These are phyloP conservation scores for Empis livida DNA, from an alignment of 2,888 invertebrate species.

Conservation along the genomic window DNA sequence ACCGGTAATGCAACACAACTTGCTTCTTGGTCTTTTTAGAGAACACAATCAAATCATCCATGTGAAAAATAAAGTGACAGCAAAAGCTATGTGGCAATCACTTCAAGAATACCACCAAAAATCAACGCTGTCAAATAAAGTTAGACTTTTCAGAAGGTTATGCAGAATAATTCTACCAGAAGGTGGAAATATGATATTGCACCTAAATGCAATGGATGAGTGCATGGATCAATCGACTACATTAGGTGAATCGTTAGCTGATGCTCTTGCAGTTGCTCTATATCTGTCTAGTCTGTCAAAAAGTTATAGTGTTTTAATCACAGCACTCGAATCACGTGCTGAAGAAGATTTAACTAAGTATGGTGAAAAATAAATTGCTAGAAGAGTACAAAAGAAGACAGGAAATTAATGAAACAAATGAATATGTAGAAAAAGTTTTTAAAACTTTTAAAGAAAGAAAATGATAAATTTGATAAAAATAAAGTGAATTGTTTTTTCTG, in stretches of 20 bases:
- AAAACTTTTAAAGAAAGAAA: background rate
- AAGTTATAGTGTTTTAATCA: conserved; percentile 2
- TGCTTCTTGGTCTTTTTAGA: background rate
- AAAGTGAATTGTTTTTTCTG: conserved; percentile 5
- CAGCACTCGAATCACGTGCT: conserved; percentile 1
- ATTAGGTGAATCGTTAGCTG: background rate
- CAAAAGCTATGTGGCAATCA: background rate
- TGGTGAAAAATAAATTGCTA: conserved; percentile 9
- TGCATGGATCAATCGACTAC: background rate
- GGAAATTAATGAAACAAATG: conserved; percentile 2
- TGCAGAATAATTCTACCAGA: background rate
- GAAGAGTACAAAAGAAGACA: conserved; percentile 7
- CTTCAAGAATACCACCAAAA: background rate
- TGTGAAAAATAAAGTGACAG: background rate
- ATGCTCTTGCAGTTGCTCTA: background rate
- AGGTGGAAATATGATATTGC: background rate
- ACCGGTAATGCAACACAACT: background rate
- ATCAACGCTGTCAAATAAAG: background rate
- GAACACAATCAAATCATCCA: background rate
- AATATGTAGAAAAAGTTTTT: conserved; percentile 1
- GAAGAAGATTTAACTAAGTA: conserved; percentile 5
- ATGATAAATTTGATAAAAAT: background rate
- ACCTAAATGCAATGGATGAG: background rate
- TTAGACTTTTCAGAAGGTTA: background rate
- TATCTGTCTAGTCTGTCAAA: background rate